Evolutionary conservation across 1,140 invertebrate species (phyloP).

Genomic region (Probaryconus sp.): DNA sequence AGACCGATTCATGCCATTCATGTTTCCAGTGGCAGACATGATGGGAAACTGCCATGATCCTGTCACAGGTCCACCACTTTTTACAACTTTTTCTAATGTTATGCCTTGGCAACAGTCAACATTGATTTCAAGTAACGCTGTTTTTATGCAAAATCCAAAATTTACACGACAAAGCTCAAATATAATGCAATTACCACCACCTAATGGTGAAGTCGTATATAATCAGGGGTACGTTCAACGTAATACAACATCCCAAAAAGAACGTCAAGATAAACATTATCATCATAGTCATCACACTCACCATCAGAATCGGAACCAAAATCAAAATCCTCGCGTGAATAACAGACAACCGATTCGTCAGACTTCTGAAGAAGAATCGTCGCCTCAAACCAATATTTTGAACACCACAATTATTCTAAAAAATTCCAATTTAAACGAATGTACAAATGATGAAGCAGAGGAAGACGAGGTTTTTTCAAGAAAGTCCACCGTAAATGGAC

Average conservation of each 20-base stretch:
- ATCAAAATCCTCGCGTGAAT: not conserved
- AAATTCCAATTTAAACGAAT: too few relatives aligned
- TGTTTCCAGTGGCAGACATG: conserved; percentile 53
- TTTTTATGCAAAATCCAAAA: conserved; percentile 12
- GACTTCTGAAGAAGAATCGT: too few relatives aligned
- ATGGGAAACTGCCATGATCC: conserved; percentile 63
- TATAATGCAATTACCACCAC: conserved; percentile 44
- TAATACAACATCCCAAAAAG: conserved; percentile 42
- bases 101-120: conserved; percentile 32
- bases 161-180: conserved; percentile 15
- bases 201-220: conserved; percentile 56
- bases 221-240: not conserved
- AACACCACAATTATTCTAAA: conserved; percentile 66
- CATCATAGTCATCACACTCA: conserved; percentile 2
- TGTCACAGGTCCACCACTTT: conserved; percentile 31
- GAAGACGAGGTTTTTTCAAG: conserved; percentile 61
- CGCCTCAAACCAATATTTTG: conserved; percentile 65
- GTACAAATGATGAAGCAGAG: conserved; percentile 44
- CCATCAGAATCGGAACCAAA: conserved; percentile 2
- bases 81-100: not conserved
- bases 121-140: conserved; percentile 54
- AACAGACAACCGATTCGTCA: conserved; percentile 42
- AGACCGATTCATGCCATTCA: conserved; percentile 38
- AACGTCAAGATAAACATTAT: conserved; percentile 18
- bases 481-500: conserved; percentile 38